These are phyloP conservation scores for Stictonetta naevosa DNA, from an alignment of 2,113 vertebrate genomes.

Conservation along the genomic window DNA sequence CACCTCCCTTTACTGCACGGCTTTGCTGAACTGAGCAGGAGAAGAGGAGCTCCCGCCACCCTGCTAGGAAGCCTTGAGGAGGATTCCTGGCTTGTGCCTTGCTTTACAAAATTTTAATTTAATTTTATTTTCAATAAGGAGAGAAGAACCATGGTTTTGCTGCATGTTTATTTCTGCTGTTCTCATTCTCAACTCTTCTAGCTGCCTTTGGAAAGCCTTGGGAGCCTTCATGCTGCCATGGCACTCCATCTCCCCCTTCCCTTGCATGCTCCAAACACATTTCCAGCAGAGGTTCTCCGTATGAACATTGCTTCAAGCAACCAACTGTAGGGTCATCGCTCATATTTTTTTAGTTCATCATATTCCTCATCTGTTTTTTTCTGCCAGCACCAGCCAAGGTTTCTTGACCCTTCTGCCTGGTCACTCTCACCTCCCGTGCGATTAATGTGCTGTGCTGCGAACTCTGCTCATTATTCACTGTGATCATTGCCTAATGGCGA, in stretches of 20 bases:
- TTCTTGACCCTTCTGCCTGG: background rate
- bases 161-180: background rate
- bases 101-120: background rate
- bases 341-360: background rate
- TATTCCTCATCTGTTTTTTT: background rate
- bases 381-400: background rate
- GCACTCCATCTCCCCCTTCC: background rate
- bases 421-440: background rate
- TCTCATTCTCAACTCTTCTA: background rate
- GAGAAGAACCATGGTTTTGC: background rate
- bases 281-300: background rate
- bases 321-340: background rate
- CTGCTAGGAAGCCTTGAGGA: background rate
- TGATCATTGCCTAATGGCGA: conserved; percentile 18
- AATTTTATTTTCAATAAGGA: background rate
- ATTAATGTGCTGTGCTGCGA: background rate
- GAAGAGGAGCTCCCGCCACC: background rate
- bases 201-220: background rate
- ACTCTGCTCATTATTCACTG: background rate
- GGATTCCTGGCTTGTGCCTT: background rate
- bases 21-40: conserved; percentile 7
- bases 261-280: rapidly evolving
- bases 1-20: background rate
- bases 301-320: background rate
- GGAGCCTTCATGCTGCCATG: background rate